Evolutionary conservation across 2,113 vertebrate genomes (phyloP).

Genomic region (Zeus faber): DNA sequence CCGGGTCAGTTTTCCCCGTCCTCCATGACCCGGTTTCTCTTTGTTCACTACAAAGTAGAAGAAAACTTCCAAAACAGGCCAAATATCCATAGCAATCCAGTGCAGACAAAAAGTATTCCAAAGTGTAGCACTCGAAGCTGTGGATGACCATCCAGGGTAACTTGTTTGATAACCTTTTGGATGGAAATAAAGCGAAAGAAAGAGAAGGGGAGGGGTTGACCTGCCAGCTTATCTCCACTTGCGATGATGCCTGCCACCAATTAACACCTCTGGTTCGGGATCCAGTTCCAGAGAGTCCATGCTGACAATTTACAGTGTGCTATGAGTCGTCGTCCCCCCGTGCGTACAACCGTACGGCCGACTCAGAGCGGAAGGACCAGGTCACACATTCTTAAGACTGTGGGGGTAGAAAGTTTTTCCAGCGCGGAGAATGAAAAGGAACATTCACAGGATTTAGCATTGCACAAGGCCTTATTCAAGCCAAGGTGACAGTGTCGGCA

Average conservation of each 20-base stretch:
- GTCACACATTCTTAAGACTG: background rate
- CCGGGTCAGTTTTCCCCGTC: background rate
- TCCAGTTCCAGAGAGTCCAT: too few species aligned
- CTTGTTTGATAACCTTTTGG: too few species aligned
- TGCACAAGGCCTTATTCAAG: slow-evolving; percentile 12
- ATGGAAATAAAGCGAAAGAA: too few species aligned
- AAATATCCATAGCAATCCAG: background rate
- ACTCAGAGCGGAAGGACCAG: slow-evolving; percentile 16
- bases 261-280: too few species aligned
- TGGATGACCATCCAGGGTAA: slow-evolving; percentile 13
- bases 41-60: background rate
- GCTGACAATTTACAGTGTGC: too few species aligned
- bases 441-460: background rate
- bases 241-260: too few species aligned
- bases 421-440: background rate
- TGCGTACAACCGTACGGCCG: background rate
- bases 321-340: slow-evolving; percentile 38
- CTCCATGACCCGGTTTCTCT: background rate
- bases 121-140: slow-evolving; percentile 28
- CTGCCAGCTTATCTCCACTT: too few species aligned
- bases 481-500: background rate
- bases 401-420: background rate
- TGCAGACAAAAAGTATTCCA: slow-evolving; percentile 10
- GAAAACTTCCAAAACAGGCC: background rate
- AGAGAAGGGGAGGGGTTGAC: too few species aligned